Conservation (phyloP, 30 jellyfish, hydroid and myxozoan species). For the Aurelia sp. region DNA sequence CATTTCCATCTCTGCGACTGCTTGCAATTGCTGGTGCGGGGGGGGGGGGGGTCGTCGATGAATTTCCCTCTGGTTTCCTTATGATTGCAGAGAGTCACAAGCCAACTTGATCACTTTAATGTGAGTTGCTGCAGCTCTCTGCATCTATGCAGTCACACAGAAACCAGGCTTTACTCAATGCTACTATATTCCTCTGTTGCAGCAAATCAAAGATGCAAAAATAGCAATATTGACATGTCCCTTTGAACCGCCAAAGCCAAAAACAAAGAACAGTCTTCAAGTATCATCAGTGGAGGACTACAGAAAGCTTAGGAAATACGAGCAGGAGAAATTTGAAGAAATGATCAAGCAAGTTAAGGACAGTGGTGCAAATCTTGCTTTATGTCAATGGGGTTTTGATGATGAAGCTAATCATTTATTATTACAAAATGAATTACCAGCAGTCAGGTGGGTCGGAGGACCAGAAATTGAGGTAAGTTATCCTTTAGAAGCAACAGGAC, state of each 20-base stretch:
- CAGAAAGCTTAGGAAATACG: slow-evolving; percentile 92
- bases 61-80: too few species aligned
- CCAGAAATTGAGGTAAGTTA: slow-evolving; percentile 98
- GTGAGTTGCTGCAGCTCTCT: too few species aligned
- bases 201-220: slow-evolving; percentile 94
- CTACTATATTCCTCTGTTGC: background rate
- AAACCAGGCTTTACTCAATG: too few species aligned
- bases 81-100: too few species aligned
- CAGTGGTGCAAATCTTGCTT: slow-evolving; percentile 99
- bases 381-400: slow-evolving; percentile 99
- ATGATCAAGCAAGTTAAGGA: slow-evolving; percentile 97
- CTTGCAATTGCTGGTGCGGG: too few species aligned
- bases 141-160: too few species aligned
- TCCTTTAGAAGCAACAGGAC: too few species aligned
- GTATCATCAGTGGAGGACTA: slow-evolving; percentile 98
- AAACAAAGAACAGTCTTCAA: slow-evolving; percentile 98
- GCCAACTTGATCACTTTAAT: too few species aligned
- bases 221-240: slow-evolving; percentile 99
- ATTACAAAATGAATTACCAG: slow-evolving; percentile 98
- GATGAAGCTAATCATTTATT: slow-evolving; percentile 99
- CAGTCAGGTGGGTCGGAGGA: slow-evolving; percentile 99
- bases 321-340: slow-evolving; percentile 89
- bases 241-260: slow-evolving; percentile 99
- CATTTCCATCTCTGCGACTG: background rate
- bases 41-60: too few species aligned